A percentile compares a stretch with the other conserved stretches of the same genome.
phyloP scores from a whole-genome alignment of 2,888 invertebrate genomes.

The Calliphora vomitoria region DNA sequence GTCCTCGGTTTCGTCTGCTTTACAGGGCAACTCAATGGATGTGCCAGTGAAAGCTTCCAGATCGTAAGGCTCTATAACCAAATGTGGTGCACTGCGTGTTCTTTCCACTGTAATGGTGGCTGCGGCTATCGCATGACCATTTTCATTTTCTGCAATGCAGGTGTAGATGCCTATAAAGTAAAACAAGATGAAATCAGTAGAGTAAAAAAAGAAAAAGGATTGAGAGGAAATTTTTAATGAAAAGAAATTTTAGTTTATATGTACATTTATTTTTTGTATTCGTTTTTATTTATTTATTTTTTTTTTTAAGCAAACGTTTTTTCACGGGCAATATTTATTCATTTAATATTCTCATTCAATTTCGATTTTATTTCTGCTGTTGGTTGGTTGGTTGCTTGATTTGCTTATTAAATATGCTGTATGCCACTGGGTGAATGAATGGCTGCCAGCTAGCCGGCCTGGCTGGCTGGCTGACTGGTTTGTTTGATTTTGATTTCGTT shows the following conservation, averaged over 20 bases:
- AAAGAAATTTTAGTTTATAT: constrained; percentile 10
- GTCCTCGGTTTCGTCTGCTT: constrained; percentile 90
- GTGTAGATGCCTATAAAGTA: constrained; percentile 82
- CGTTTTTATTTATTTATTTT: not conserved
- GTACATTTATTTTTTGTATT: not conserved
- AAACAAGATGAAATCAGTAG: constrained; percentile 19
- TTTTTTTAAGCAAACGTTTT: not conserved
- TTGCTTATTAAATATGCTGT: constrained; percentile 65
- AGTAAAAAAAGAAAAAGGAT: constrained; percentile 4
- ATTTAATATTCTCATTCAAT: constrained; percentile 68
- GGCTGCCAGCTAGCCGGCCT: not conserved
- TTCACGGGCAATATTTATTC: constrained; percentile 53
- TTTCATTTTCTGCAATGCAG: constrained; percentile 89
- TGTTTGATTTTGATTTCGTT: not conserved
- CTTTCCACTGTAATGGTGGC: constrained; percentile 88
- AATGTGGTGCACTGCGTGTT: constrained; percentile 85
- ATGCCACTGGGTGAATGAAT: not conserved
- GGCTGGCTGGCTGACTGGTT: not conserved
- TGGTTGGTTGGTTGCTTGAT: constrained; percentile 2
- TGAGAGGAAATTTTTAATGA: constrained; percentile 27
- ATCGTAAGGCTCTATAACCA: constrained; percentile 90
- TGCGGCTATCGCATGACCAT: constrained; percentile 89
- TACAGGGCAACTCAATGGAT: constrained; percentile 93
- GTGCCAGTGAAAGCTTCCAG: constrained; percentile 90
- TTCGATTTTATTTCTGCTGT: constrained; percentile 41